Percentiles rank a stretch among this genome's conserved stretches.
These are phyloP conservation scores for Hucho hucho DNA, from an alignment of 2,113 vertebrate species.

Conservation along the genomic window DNA sequence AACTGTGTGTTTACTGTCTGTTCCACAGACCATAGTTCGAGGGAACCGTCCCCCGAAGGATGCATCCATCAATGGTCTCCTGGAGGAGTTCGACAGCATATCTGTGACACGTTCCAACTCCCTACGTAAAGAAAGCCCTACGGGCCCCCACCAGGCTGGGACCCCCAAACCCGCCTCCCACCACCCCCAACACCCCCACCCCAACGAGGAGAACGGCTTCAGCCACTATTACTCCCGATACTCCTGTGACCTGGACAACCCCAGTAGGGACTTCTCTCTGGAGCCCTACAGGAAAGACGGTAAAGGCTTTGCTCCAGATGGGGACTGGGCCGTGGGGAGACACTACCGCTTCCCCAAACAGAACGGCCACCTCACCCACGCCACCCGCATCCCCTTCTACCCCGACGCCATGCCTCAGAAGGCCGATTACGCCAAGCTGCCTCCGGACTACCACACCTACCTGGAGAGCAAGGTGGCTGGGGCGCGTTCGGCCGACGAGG, in stretches of 20 bases:
- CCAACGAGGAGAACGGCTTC: constrained; percentile 90
- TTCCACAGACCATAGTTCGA: constrained; percentile 90
- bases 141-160: constrained; percentile 76
- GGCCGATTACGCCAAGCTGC: constrained; percentile 80
- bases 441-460: constrained; percentile 85
- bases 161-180: constrained; percentile 68
- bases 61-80: constrained; percentile 91
- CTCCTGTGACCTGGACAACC: constrained; percentile 87
- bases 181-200: constrained; percentile 53
- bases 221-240: constrained; percentile 87
- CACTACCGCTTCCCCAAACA: constrained; percentile 83
- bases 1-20: constrained; percentile 23
- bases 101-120: constrained; percentile 98
- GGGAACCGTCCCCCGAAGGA: constrained; percentile 92
- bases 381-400: constrained; percentile 81
- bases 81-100: constrained; percentile 97
- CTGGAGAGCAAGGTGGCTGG: constrained; percentile 80
- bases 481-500: constrained; percentile 74
- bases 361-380: constrained; percentile 82
- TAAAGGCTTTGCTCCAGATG: constrained; percentile 73
- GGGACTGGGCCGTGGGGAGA: constrained; percentile 77
- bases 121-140: constrained; percentile 93
- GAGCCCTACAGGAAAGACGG: constrained; percentile 67
- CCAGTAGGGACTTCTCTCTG: constrained; percentile 74
- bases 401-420: constrained; percentile 87